These are phyloP conservation scores for Hydrotaea diabolus DNA, from an alignment of 2,888 invertebrate species.

Conservation along the genomic window DNA sequence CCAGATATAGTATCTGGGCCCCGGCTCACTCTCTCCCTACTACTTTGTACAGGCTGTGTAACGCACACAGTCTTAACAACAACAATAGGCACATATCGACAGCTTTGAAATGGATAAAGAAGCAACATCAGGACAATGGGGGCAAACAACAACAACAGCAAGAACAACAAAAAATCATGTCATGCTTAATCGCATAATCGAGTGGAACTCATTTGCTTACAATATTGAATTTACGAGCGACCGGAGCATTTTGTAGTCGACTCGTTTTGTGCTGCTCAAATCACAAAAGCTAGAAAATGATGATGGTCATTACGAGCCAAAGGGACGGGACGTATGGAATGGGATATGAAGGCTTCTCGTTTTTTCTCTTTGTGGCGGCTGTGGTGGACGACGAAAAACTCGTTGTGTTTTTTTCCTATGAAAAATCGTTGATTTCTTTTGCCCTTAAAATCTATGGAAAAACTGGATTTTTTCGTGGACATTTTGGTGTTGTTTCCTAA, in stretches of 20 bases:
- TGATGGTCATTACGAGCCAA: constrained; percentile 19
- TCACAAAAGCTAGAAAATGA: constrained; percentile 15
- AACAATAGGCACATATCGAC: constrained; percentile 30
- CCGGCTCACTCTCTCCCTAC: background rate
- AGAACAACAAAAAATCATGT: constrained; percentile 68
- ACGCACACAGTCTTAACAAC: background rate
- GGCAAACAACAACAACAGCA: constrained; percentile 21
- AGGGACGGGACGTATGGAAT: background rate
- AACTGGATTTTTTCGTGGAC: too few relatives aligned
- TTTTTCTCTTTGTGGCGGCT: background rate
- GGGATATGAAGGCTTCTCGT: background rate
- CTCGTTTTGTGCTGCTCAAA: constrained; percentile 10
- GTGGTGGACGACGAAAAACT: background rate
- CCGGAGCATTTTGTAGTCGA: constrained; percentile 26
- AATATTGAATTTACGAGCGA: constrained; percentile 35
- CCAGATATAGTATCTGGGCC: background rate
- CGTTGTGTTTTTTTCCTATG: background rate
- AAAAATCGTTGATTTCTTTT: background rate
- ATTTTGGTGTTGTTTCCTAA: too few relatives aligned
- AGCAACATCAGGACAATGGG: constrained; percentile 33
- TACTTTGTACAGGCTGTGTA: background rate
- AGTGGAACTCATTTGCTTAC: constrained; percentile 71
- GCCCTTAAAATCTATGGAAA: background rate
- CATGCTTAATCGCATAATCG: constrained; percentile 74
- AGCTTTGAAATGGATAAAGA: constrained; percentile 33